Evolutionary conservation across 2,888 invertebrate genomes (phyloP).

Genomic region (Drosophila koepferae): DNA sequence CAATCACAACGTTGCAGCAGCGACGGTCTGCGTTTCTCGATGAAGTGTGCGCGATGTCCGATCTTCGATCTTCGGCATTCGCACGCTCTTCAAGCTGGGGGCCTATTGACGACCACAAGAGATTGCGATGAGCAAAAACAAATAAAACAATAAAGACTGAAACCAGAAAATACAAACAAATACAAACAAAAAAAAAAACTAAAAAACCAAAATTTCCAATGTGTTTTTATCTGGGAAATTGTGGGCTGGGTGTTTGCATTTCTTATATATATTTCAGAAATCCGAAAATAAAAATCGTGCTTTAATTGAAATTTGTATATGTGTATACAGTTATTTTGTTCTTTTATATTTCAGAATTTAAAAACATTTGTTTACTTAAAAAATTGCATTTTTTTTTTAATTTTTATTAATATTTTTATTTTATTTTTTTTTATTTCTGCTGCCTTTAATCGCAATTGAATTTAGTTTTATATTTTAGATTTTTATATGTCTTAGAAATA

Average conservation of each 20-base stretch:
- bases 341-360: too few relatives aligned
- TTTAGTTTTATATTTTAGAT: not conserved
- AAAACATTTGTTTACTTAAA: too few relatives aligned
- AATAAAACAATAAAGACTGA: constrained; percentile 56
- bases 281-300: not conserved
- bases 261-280: not conserved
- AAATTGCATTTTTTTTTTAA: too few relatives aligned
- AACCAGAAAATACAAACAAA: not conserved
- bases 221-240: constrained; percentile 5
- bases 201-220: constrained; percentile 13
- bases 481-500: not conserved
- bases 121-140: constrained; percentile 5
- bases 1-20: constrained; percentile 16
- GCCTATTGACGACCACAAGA: constrained; percentile 63
- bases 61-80: not conserved
- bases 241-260: not conserved
- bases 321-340: too few relatives aligned
- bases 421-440: too few relatives aligned
- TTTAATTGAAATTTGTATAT: too few relatives aligned
- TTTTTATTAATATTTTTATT: too few relatives aligned
- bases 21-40: constrained; percentile 37
- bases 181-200: not conserved
- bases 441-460: not conserved
- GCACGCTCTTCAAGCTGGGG: constrained; percentile 42
- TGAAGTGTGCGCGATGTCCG: constrained; percentile 8